phyloP scores from a whole-genome alignment of 2,113 vertebrate genomes.

The Calypte anna region DNA sequence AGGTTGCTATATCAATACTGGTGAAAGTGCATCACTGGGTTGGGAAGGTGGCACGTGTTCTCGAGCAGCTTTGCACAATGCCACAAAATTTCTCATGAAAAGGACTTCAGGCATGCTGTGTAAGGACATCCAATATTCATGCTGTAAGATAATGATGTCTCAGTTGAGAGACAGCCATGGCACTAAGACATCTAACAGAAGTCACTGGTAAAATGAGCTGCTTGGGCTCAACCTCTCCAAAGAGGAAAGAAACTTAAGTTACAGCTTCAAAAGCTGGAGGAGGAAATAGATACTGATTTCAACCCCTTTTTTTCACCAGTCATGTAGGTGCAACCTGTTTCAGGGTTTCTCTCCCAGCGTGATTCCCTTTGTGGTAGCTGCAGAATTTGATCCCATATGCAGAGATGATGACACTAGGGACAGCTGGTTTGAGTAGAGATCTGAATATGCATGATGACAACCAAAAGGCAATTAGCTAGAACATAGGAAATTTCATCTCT shows the following conservation, averaged over 20 bases:
- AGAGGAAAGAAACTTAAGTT: slow-evolving; percentile 2
- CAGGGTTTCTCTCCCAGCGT: not conserved
- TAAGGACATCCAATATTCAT: not conserved
- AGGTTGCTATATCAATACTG: not conserved
- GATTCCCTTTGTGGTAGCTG: not conserved
- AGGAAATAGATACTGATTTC: slow-evolving; percentile 5
- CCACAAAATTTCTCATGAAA: not conserved
- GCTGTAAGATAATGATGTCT: not conserved
- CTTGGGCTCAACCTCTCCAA: not conserved
- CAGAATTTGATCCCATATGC: not conserved
- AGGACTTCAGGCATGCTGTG: not conserved
- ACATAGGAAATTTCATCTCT: no score
- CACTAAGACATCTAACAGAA: not conserved
- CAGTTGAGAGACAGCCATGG: not conserved
- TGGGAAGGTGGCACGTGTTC: not conserved
- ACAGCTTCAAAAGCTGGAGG: not conserved
- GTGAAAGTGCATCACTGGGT: not conserved
- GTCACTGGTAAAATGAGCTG: not conserved
- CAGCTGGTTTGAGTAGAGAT: not conserved
- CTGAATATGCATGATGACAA: not conserved
- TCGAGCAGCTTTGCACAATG: not conserved
- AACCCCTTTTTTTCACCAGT: not conserved
- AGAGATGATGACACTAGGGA: not conserved
- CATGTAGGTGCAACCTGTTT: not conserved
- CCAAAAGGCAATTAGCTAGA: not conserved